Conservation (phyloP, 2,888 invertebrate species). For the Caenorhabditis angaria region DNA sequence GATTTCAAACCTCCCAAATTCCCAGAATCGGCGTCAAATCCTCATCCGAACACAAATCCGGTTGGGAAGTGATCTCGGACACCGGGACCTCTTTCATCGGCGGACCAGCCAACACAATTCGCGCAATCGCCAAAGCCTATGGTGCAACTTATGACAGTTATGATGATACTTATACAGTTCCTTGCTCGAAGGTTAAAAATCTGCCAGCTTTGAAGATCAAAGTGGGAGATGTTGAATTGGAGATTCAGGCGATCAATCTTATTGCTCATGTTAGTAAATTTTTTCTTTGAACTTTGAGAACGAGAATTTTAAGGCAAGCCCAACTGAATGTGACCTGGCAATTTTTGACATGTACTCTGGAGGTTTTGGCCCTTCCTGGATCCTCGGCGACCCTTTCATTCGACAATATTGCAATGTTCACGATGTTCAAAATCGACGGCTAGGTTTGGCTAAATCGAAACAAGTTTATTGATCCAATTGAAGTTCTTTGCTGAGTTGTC, state of each 20-base stretch:
- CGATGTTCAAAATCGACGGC: conserved; percentile 41
- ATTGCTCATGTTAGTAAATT: conserved; percentile 30
- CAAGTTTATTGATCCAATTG: no score
- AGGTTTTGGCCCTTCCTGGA: conserved; percentile 49
- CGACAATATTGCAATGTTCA: conserved; percentile 56
- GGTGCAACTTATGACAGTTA: conserved; percentile 30
- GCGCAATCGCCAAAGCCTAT: conserved; percentile 31
- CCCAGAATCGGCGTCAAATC: conserved; percentile 31
- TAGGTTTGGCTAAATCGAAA: conserved; percentile 48
- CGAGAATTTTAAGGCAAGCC: conserved; percentile 26
- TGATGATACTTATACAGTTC: conserved; percentile 28
- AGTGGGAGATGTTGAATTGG: conserved; percentile 29
- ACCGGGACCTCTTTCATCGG: conserved; percentile 57
- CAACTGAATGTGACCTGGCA: conserved; percentile 38
- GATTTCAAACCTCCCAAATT: background rate
- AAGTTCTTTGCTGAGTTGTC: no score
- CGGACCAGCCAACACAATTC: conserved; percentile 38
- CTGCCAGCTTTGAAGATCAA: conserved; percentile 35
- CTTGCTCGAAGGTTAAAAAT: conserved; percentile 30
- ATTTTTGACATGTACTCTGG: conserved; percentile 38
- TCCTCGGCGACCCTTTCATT: conserved; percentile 59
- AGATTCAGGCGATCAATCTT: conserved; percentile 36
- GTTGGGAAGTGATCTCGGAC: conserved; percentile 54
- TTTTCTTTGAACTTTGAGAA: conserved; percentile 4
- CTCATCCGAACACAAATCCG: conserved; percentile 12